Conservation (phyloP, 2,797 vertebrate species). For the Enteromius paludinosus region DNA sequence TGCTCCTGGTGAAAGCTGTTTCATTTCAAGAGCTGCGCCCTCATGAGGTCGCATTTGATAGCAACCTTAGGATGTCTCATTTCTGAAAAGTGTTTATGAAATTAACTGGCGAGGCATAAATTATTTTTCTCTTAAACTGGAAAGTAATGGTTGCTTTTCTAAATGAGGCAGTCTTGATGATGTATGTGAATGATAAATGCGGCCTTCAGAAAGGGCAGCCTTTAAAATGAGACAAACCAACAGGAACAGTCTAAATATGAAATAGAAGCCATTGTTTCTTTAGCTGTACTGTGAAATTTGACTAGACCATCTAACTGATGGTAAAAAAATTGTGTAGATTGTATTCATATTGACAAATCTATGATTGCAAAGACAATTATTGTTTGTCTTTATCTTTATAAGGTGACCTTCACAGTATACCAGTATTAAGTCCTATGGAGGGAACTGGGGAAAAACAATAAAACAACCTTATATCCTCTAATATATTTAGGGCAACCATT, state of each 20-base stretch:
- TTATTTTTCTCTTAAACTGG: background rate
- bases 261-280: background rate
- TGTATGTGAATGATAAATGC: background rate
- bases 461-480: background rate
- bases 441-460: background rate
- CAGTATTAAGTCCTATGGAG: background rate
- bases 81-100: background rate
- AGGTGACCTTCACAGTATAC: background rate
- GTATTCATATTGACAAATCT: background rate
- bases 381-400: slow-evolving; percentile 3
- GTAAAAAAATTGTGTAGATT: background rate
- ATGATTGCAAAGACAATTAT: background rate
- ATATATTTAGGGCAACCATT: background rate
- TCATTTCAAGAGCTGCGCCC: background rate
- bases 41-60: background rate
- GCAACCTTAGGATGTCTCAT: background rate
- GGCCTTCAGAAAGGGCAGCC: background rate
- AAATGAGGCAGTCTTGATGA: background rate
- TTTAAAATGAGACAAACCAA: background rate
- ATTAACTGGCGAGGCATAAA: background rate
- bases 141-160: background rate
- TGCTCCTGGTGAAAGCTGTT: background rate
- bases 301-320: background rate
- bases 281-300: background rate
- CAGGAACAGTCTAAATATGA: background rate